These are phyloP conservation scores for Ia io DNA, from an alignment of 2,113 vertebrate species.

Conservation along the genomic window DNA sequence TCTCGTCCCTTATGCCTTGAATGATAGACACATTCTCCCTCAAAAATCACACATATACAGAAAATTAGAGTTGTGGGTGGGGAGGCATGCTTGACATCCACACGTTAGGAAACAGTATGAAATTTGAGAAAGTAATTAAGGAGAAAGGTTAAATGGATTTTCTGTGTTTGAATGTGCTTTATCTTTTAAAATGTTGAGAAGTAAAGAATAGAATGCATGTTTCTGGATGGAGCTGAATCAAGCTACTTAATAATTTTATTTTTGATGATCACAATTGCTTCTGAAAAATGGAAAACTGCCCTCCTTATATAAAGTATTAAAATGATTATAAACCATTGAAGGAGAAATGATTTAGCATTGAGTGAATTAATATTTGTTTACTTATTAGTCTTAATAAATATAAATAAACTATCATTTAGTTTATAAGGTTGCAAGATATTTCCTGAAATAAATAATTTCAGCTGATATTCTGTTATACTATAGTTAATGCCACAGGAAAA, in stretches of 20 bases:
- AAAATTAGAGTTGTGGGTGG: not conserved
- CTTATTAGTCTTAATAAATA: not conserved
- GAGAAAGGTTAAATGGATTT: not conserved
- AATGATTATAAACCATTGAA: not conserved
- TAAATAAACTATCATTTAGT: not conserved
- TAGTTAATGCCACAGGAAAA: not conserved
- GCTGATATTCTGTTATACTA: not conserved
- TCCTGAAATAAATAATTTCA: not conserved
- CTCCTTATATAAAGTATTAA: not conserved
- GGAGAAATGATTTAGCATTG: not conserved
- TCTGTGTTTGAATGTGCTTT: not conserved
- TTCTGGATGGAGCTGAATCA: not conserved
- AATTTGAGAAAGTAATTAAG: not conserved
- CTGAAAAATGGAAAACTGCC: not conserved
- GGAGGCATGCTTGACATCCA: not conserved
- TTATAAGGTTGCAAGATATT: not conserved
- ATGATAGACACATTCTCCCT: not conserved
- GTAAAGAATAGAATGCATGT: not conserved
- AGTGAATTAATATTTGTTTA: not conserved
- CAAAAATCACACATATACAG: not conserved
- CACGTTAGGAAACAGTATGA: not conserved
- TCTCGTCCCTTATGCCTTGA: not conserved
- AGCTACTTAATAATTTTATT: not conserved
- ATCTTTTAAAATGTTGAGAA: not conserved
- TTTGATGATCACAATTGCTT: not conserved